Conservation (phyloP, 2,888 invertebrate genomes). For the Microctonus brassicae region DNA sequence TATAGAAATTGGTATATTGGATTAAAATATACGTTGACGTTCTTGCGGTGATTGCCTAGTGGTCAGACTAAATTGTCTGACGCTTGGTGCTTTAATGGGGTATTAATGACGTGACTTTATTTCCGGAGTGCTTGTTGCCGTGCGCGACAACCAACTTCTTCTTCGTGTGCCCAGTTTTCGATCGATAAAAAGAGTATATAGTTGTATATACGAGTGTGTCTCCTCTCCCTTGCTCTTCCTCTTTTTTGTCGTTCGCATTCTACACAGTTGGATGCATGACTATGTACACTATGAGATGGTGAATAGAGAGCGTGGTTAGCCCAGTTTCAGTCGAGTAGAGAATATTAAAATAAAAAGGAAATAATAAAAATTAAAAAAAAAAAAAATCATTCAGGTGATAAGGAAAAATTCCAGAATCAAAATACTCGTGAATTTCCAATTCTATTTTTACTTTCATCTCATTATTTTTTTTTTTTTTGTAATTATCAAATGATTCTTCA, state of each 20-base stretch:
- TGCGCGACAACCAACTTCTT: slow-evolving; percentile 39
- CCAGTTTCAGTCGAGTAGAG: slow-evolving; percentile 9
- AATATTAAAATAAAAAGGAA: neutral
- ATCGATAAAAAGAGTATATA: slow-evolving; percentile 40
- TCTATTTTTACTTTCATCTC: neutral
- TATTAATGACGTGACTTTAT: slow-evolving; percentile 58
- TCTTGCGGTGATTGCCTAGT: too few relatives aligned
- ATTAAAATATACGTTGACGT: too few relatives aligned
- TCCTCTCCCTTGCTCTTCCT: slow-evolving; percentile 8
- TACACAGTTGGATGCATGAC: neutral
- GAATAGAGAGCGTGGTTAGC: slow-evolving; percentile 8
- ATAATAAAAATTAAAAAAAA: neutral
- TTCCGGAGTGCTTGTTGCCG: slow-evolving; percentile 59
- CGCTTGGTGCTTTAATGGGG: slow-evolving; percentile 32
- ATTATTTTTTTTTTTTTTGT: neutral
- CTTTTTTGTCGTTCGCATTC: neutral
- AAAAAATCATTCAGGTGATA: neutral
- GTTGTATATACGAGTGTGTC: neutral
- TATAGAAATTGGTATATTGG: too few relatives aligned
- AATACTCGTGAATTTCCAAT: neutral
- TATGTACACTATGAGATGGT: neutral
- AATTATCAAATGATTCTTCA: too few relatives aligned
- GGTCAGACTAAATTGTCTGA: too few relatives aligned
- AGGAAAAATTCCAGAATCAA: neutral
- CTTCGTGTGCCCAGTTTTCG: slow-evolving; percentile 37